phyloP scores from a whole-genome alignment of 92 coral and sea anemone species.

The Micromussa lordhowensis region DNA sequence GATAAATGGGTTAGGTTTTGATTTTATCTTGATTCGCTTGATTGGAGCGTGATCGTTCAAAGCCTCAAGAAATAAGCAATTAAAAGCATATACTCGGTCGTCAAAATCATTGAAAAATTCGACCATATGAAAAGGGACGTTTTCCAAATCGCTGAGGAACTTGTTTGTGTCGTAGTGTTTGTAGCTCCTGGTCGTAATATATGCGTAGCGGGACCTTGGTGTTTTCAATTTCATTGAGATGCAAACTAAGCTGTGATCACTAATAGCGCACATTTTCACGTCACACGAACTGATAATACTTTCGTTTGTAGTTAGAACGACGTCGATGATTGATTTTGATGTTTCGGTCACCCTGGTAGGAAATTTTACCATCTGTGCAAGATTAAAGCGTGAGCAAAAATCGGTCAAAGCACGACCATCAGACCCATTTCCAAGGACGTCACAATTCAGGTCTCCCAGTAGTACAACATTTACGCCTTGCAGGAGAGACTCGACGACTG shows the following conservation, averaged over 20 bases:
- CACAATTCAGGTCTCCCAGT: slow-evolving; percentile 9
- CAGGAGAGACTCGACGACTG: background rate
- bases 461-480: background rate
- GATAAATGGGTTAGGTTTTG: slow-evolving; percentile 27
- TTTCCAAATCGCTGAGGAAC: slow-evolving; percentile 9
- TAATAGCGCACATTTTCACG: no score
- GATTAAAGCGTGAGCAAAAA: no score
- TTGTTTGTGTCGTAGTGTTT: slow-evolving; percentile 1
- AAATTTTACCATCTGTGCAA: no score
- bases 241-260: background rate
- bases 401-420: no score
- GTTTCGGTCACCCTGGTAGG: no score
- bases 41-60: slow-evolving; percentile 18
- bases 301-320: no score
- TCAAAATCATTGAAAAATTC: background rate
- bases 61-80: background rate
- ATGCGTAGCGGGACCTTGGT: slow-evolving; percentile 1
- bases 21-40: slow-evolving; percentile 10
- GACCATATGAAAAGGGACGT: slow-evolving; percentile 5
- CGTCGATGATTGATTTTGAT: no score
- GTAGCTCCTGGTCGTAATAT: slow-evolving; percentile 2
- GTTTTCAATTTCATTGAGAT: slow-evolving; percentile 12
- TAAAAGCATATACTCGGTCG: slow-evolving; percentile 6
- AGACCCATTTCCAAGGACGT: background rate
- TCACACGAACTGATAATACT: no score